phyloP scores from a whole-genome alignment of 2,888 invertebrate species.

The Diarsia rubi region DNA sequence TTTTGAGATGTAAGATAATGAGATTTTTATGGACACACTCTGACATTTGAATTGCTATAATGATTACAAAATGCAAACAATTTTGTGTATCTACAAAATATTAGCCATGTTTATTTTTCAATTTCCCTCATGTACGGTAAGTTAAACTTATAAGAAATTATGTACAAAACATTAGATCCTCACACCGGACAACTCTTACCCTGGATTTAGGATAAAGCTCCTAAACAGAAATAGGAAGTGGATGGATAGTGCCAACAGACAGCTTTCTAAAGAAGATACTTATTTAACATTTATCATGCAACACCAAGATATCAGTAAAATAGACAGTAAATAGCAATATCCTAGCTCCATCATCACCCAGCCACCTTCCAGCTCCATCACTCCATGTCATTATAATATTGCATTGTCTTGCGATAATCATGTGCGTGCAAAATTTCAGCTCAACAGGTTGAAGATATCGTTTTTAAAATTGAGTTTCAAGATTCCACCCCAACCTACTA shows the following conservation, averaged over 20 bases:
- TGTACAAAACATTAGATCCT: constrained; percentile 19
- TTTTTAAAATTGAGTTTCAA: too few relatives aligned
- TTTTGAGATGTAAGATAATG: background rate
- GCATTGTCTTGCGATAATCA: too few relatives aligned
- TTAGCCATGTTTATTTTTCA: background rate
- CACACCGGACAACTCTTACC: constrained; percentile 55
- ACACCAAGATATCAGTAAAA: constrained; percentile 1
- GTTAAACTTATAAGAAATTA: background rate
- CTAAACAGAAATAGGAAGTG: constrained; percentile 32
- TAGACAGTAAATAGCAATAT: background rate
- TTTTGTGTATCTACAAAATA: constrained; percentile 4
- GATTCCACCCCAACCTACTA: too few relatives aligned
- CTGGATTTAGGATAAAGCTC: constrained; percentile 34
- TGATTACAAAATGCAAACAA: background rate
- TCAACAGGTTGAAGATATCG: too few relatives aligned
- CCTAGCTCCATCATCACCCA: too few relatives aligned
- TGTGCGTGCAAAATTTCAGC: too few relatives aligned
- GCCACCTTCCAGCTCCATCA: too few relatives aligned
- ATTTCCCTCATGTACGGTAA: background rate
- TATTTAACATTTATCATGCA: constrained; percentile 23
- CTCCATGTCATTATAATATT: too few relatives aligned
- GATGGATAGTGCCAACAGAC: constrained; percentile 20
- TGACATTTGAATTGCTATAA: background rate
- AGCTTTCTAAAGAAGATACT: background rate
- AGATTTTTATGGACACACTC: background rate